These are phyloP conservation scores for Entomobrya proxima DNA, from an alignment of 2,888 invertebrate species.

Conservation along the genomic window DNA sequence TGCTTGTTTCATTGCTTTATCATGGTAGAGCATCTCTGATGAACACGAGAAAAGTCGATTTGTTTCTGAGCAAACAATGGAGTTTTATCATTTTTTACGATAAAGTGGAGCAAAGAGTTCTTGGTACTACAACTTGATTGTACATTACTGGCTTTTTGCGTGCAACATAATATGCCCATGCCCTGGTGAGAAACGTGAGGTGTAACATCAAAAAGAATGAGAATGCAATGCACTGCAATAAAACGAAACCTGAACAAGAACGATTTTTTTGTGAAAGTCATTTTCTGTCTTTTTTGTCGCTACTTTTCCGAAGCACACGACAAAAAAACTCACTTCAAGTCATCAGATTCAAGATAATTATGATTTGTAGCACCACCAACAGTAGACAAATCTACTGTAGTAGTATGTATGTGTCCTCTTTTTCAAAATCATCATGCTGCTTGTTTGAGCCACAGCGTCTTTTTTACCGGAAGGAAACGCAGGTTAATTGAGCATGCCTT, in stretches of 20 bases:
- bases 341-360: slow-evolving; percentile 16
- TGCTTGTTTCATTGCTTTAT: neutral
- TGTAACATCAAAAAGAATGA: neutral
- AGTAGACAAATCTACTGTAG: neutral
- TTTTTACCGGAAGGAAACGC: slow-evolving; percentile 39
- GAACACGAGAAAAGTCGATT: slow-evolving; percentile 6
- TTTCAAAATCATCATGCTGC: slow-evolving; percentile 9
- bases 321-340: neutral
- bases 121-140: neutral
- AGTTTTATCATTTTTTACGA: neutral
- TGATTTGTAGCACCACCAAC: slow-evolving; percentile 31
- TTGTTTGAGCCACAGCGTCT: neutral
- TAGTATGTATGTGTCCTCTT: neutral
- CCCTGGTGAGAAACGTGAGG: slow-evolving; percentile 35
- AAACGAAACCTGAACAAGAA: neutral
- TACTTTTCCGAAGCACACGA: neutral
- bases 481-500: slow-evolving; percentile 37
- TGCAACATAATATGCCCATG: too few relatives aligned
- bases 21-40: slow-evolving; percentile 7
- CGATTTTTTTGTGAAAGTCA: slow-evolving; percentile 26
- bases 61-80: neutral
- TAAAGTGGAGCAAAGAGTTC: neutral
- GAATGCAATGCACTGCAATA: too few relatives aligned
- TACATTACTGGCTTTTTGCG: neutral
- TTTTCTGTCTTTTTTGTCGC: neutral